A percentile compares a stretch with the other conserved stretches of the same genome.
These are phyloP conservation scores for Hypomecis atomaria DNA, from an alignment of 2,888 invertebrate species.

Conservation along the genomic window DNA sequence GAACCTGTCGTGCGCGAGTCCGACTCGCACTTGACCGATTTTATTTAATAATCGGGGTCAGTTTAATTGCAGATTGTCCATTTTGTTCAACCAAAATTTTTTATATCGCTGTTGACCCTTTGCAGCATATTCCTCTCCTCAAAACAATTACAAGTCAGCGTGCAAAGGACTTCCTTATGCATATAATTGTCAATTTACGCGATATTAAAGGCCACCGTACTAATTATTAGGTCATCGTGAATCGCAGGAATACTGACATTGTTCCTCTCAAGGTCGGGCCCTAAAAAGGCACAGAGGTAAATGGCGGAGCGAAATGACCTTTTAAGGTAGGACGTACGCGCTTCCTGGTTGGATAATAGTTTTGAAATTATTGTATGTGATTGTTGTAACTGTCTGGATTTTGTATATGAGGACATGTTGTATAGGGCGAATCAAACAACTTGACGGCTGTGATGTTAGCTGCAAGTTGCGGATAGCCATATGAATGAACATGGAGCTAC, in stretches of 20 bases:
- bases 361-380: neutral
- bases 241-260: conserved; percentile 16
- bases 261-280: conserved; percentile 13
- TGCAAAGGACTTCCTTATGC: too few species aligned
- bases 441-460: too few species aligned
- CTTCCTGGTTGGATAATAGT: conserved; percentile 15
- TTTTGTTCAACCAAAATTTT: too few species aligned
- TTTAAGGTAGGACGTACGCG: conserved; percentile 1
- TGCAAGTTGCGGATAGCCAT: too few species aligned
- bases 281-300: conserved; percentile 14
- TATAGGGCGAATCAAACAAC: neutral
- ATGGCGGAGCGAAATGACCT: conserved; percentile 11
- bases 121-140: too few species aligned
- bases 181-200: conserved; percentile 16
- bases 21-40: too few species aligned
- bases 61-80: too few species aligned
- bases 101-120: too few species aligned
- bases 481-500: too few species aligned
- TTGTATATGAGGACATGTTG: neutral
- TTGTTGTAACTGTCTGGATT: neutral
- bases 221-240: conserved; percentile 22
- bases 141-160: too few species aligned
- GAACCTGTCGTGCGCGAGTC: too few species aligned
- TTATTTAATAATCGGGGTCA: too few species aligned
- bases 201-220: conserved; percentile 14